Evolutionary conservation across 2,888 invertebrate species (phyloP), one percentile per base, ranked within the genome.

Genomic region (Argyra leucocephala): DNA sequence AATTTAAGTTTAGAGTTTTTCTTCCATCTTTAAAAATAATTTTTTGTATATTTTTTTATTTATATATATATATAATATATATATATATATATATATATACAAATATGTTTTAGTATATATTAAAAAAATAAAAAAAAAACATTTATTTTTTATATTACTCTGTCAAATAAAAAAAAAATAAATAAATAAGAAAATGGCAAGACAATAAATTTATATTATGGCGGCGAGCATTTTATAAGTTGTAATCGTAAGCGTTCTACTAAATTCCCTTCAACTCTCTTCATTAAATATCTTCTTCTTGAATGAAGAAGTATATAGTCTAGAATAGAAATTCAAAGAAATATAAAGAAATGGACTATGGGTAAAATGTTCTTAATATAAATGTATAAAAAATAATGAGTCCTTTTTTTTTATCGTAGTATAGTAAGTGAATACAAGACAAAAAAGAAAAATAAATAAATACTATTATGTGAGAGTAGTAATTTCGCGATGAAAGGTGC

Each of bases 1-100:
- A 66, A 66, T 66, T 66, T 62, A 22, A 22, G 58, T 58, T 58
- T 58, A 58, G 58, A 58, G 22, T 58, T 58, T 15, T 12, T 23
- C 12, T 37, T 37, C 12, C 37, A 9, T 12, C 12, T 37, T 37
- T 37, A 6, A 6, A 26, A 4, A 6, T 6, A 6, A 6, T 26
- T 6, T 26, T 7, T 26, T 26, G 3, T 37, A 10, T 37, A 10
- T 37, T 37, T 37, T 37, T 37, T 15, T 37, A 37, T 37, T 10
- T 9, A 37, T 37, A 10, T 37, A 9, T 37, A 15, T 15, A 9
- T 37, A 10, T 37, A 37, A 15, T 37, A 10, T 15, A 37, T 37
- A 37, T 37, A 37, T 15, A 12, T 37, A 12, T 15, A 37, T 37
- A 37, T 10, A 37, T 37, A 37, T 37, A 37, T 37, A 37, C 12